Percentiles rank a stretch among this genome's conserved stretches.
phyloP scores from a whole-genome alignment of 2,888 invertebrate genomes.

The Steinernema hermaphroditum region DNA sequence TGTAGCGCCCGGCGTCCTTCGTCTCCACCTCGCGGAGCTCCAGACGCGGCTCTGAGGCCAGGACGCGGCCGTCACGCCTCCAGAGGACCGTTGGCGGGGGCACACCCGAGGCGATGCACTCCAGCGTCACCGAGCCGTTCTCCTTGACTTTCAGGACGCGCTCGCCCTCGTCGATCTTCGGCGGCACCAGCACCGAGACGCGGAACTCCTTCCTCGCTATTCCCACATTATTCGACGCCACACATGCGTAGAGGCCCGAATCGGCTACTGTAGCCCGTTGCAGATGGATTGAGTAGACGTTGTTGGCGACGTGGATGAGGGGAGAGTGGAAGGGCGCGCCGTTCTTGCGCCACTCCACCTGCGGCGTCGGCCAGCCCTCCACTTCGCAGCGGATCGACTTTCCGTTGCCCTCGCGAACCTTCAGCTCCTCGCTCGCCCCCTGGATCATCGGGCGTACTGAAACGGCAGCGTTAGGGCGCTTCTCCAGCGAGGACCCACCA shows the following conservation, averaged over 20 bases:
- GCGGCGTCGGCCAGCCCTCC: slow-evolving; percentile 67
- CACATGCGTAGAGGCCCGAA: slow-evolving; percentile 71
- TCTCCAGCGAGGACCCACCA: slow-evolving; percentile 50
- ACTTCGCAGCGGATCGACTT: slow-evolving; percentile 68
- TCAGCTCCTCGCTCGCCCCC: slow-evolving; percentile 52
- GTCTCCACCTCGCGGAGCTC: not conserved
- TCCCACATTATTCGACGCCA: slow-evolving; percentile 72
- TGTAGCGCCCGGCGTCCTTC: slow-evolving; percentile 37
- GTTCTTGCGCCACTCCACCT: slow-evolving; percentile 69
- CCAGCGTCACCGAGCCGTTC: slow-evolving; percentile 67
- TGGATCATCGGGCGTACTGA: slow-evolving; percentile 57
- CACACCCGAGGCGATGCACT: slow-evolving; percentile 70
- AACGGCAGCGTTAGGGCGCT: slow-evolving; percentile 33
- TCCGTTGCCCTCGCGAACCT: slow-evolving; percentile 66
- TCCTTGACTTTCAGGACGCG: slow-evolving; percentile 68
- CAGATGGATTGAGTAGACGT: slow-evolving; percentile 55
- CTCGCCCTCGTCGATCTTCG: slow-evolving; percentile 65
- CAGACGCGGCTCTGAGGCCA: slow-evolving; percentile 32
- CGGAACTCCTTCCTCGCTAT: slow-evolving; percentile 70
- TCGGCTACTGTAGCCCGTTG: slow-evolving; percentile 50
- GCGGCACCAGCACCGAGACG: slow-evolving; percentile 71
- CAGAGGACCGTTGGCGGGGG: slow-evolving; percentile 72
- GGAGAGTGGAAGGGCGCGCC: slow-evolving; percentile 69
- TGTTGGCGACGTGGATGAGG: slow-evolving; percentile 44
- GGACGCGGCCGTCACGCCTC: slow-evolving; percentile 65